These are phyloP conservation scores for Odontesthes bonariensis DNA, from an alignment of 2,113 vertebrate species.

Conservation along the genomic window DNA sequence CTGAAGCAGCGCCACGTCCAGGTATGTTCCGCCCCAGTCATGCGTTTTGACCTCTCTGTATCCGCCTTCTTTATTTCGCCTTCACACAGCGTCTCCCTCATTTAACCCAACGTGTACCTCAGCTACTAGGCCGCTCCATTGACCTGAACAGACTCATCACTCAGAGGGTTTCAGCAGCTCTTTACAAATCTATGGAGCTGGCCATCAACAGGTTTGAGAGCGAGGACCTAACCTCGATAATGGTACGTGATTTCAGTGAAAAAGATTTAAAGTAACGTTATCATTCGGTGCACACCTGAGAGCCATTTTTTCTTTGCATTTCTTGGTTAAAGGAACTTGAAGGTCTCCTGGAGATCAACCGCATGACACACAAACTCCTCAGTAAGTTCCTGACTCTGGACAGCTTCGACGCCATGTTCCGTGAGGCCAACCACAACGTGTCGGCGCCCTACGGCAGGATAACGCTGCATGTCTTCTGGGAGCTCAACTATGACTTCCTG, in stretches of 20 bases:
- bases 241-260: constrained; percentile 81
- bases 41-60: accelerated
- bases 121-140: constrained; percentile 97
- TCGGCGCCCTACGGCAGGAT: constrained; percentile 97
- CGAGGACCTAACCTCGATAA: constrained; percentile 97
- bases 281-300: neutral
- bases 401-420: constrained; percentile 98
- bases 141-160: constrained; percentile 98
- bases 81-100: too few relatives aligned
- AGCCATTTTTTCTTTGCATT: neutral
- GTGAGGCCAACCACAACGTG: constrained; percentile 98
- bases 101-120: constrained; percentile 15
- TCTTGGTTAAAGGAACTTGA: constrained; percentile 89
- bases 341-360: constrained; percentile 95
- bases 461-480: constrained; percentile 99
- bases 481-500: constrained; percentile 98
- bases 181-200: constrained; percentile 96
- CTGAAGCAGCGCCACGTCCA: constrained; percentile 98
- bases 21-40: constrained; percentile 75
- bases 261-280: neutral
- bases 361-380: constrained; percentile 94
- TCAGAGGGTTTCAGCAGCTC: constrained; percentile 95
- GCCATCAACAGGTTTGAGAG: constrained; percentile 99
- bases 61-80: neutral
- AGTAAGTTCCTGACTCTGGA: constrained; percentile 97